Evolutionary conservation across 2,797 vertebrate genomes (phyloP), one percentile per base, ranked within the genome.

Genomic region (Salmo trutta): DNA sequence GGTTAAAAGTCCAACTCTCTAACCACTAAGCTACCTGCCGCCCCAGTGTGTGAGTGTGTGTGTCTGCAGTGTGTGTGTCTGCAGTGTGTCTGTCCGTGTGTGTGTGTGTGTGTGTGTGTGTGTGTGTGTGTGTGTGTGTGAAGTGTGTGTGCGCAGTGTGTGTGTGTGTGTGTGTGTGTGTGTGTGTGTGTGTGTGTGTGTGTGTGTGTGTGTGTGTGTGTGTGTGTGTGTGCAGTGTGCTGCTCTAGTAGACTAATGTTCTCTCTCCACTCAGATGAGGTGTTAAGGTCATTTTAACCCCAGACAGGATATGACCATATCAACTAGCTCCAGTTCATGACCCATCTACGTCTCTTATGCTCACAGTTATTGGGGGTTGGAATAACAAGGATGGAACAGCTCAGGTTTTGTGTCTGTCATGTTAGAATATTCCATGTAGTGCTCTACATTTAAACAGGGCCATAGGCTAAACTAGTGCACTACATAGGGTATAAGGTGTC

Each of bases 241-340:
- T 62, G 29, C 29, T 36, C 70, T 52, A 12, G 17, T 17, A 74
- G 75, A 71, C 59, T 52, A 75, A 79, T 75, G 21, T 64, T 51
- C 73, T 14, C 31, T 73, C 33, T 2, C 41, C 41, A 70, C 77
- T 19, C 29, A 69, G 64, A 74, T 68, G 47, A 15, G 41, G 15
- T 70, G 53, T 76, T 41, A 17, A 5, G 54, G 21, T 17, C 3
- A 14, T 66, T 47, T 74, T 53, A 59, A 33, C 59, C 21, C 69
- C 62, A 33, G 52, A 53, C 71, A 73, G 71, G 71, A 75, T 51
- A 65, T 75, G 62, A 67, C 5, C 65, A 67, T 33, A 67, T 67
- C 65, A 33, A 67, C 65, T 7, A 17, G 65, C 65, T 31, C 5
- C 29, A 17, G 27, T 67, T 67, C 65, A 67, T 24, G 8, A 24